Evolutionary conservation across 1,140 invertebrate species (phyloP).

Genomic region (Procambarus virginalis): DNA sequence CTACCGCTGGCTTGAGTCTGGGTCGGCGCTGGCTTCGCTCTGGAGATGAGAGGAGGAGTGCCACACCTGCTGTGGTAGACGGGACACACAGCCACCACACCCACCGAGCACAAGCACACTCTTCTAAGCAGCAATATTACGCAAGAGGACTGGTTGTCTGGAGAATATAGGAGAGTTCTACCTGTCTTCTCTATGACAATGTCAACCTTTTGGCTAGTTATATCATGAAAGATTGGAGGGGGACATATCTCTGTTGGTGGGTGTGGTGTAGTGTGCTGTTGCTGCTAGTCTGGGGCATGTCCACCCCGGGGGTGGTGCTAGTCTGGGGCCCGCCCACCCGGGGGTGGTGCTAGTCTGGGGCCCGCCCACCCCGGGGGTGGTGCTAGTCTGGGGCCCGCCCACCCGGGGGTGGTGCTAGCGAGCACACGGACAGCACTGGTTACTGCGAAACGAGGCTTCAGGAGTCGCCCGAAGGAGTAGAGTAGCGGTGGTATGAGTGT

Average conservation of each 20-base stretch:
- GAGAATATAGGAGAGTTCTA: background rate
- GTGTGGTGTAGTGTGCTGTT: background rate
- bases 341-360: no score
- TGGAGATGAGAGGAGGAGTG: background rate
- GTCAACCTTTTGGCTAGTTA: background rate
- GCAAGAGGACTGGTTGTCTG: background rate
- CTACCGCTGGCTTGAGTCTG: slow-evolving; percentile 8
- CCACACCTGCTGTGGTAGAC: background rate
- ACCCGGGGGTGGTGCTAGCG: no score
- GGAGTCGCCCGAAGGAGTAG: background rate
- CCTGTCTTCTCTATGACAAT: background rate
- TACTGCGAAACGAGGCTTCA: background rate
- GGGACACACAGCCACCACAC: background rate
- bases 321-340: no score
- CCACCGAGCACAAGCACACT: background rate
- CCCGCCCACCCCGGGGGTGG: no score
- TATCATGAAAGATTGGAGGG: background rate
- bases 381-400: no score
- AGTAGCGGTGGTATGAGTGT: background rate
- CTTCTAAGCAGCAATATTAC: background rate
- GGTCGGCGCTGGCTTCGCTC: background rate
- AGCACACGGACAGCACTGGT: no score
- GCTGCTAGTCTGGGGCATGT: no score
- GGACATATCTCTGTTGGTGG: background rate
- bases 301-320: no score